These are phyloP conservation scores for Mohoua ochrocephala DNA, from an alignment of 2,113 vertebrate genomes.

Conservation along the genomic window DNA sequence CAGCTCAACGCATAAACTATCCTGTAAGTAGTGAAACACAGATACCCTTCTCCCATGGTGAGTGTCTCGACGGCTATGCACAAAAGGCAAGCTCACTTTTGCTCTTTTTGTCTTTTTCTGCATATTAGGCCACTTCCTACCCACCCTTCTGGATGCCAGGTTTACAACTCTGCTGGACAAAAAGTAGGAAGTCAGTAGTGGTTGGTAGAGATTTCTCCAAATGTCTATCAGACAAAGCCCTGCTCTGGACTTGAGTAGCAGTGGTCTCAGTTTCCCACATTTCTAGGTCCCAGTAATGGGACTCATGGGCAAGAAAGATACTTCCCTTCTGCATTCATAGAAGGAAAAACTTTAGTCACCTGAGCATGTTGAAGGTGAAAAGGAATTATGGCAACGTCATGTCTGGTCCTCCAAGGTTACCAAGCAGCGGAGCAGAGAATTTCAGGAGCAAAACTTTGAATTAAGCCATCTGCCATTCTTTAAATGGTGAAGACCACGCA, in stretches of 20 bases:
- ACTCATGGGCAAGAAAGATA: background rate
- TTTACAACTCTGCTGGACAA: background rate
- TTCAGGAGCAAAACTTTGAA: background rate
- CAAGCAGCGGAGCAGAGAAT: background rate
- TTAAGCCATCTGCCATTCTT: background rate
- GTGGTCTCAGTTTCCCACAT: background rate
- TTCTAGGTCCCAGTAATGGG: fast-evolving
- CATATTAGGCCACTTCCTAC: background rate
- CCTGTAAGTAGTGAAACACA: background rate
- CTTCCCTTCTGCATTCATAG: background rate
- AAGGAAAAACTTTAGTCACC: background rate
- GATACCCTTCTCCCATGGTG: background rate
- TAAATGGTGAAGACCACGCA: background rate
- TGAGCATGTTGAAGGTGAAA: background rate
- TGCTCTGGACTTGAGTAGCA: background rate
- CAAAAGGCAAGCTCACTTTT: background rate
- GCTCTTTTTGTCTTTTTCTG: background rate
- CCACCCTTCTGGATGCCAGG: fast-evolving
- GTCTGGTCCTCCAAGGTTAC: background rate
- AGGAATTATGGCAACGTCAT: background rate
- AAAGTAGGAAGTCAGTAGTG: background rate
- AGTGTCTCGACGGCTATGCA: background rate
- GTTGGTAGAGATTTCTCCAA: background rate
- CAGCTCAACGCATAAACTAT: background rate
- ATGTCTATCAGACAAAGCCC: background rate